Conservation (phyloP, 2,113 vertebrate genomes). For the Brienomyrus brachyistius region DNA sequence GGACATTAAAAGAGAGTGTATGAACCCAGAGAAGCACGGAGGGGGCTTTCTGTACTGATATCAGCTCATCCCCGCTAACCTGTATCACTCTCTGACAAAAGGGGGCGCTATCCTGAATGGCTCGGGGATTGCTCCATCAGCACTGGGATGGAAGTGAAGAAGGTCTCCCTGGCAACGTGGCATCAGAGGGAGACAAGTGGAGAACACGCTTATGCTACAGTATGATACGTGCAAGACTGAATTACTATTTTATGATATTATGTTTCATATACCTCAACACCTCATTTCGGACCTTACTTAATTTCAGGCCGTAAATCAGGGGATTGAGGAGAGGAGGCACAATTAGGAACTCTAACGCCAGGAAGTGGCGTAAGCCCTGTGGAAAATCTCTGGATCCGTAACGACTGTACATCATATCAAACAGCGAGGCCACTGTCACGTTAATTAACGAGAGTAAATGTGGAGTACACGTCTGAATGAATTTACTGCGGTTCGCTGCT, state of each 20-base stretch:
- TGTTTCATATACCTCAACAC: too few species aligned
- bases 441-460: slow-evolving; percentile 7
- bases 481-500: not conserved
- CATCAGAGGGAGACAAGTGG: too few species aligned
- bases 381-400: slow-evolving; percentile 7
- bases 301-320: not conserved
- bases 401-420: slow-evolving; percentile 12
- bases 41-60: not conserved
- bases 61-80: not conserved
- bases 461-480: slow-evolving; percentile 14
- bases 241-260: too few species aligned
- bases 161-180: too few species aligned
- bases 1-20: not conserved
- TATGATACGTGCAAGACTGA: too few species aligned
- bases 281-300: not conserved
- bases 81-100: not conserved
- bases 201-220: too few species aligned
- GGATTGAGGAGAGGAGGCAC: slow-evolving; percentile 2
- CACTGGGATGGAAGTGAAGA: too few species aligned
- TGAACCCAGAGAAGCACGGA: not conserved
- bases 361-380: slow-evolving; percentile 3
- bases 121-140: too few species aligned
- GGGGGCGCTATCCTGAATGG: not conserved
- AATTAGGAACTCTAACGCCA: slow-evolving; percentile 14
- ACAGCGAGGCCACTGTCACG: not conserved